Evolutionary conservation across 2,797 vertebrate genomes (phyloP), one percentile per base, ranked within the genome.

Genomic region (Hemibagrus guttatus): DNA sequence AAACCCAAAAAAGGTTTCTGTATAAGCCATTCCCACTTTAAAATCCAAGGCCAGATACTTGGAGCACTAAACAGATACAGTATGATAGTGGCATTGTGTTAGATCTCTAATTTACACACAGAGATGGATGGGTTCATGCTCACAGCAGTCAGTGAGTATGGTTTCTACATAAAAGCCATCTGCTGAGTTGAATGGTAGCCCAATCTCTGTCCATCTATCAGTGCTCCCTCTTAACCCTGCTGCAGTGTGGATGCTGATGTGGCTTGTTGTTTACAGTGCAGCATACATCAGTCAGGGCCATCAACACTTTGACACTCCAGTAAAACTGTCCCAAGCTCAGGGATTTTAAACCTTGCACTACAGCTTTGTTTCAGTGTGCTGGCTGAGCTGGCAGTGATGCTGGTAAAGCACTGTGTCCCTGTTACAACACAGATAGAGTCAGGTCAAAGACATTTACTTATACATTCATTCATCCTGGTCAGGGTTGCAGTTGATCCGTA

Each of bases 221-320:
- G 68, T 17, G 11, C 46, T 85, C 19, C 46, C 71, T 68, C 59
- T 56, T 64, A 76, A n/a, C 61, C 49, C 61, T 69, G 69, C 79
- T 86, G 61, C 72, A 83, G 54, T 19, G 58, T 64, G 78, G 14
- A 79, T 79, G 31, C 46, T 63, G 79, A 82, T 74, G 66, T 80
- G 58, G 59, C 79, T 75, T 26, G 26, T 28, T 87, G 81, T 56
- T 87, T 76, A 68, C 35, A 54, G 61, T 31, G 16, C 63, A 56
- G 58, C 31, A 49, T 52, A 46, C 14, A 87, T 78, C 71, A 69
- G 13, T 87, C 49, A 68, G 31, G 28, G 31, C 23, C 23, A 68
- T 79, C 61, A 85, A 6, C 39, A 31, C 7, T 82, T 31, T 69
- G 76, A 81, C 19, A 58, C 64, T 31, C 35, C 39, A 71, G 42